A percentile compares a stretch with the other conserved stretches of the same genome.
phyloP scores from a whole-genome alignment of 2,888 invertebrate species.

The Cephus pulcher region DNA sequence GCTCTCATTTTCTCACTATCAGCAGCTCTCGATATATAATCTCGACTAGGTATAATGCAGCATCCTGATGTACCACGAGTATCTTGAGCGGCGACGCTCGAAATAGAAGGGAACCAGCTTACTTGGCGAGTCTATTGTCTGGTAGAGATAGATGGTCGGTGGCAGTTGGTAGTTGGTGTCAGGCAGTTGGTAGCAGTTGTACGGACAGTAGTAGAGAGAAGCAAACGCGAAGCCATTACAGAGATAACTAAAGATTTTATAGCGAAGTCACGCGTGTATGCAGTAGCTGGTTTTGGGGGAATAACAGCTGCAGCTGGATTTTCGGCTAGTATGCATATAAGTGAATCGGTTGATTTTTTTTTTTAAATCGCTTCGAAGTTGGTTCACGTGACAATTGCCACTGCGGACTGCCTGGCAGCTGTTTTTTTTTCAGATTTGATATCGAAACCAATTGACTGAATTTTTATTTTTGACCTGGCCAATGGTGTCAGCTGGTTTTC shows the following conservation, averaged over 20 bases:
- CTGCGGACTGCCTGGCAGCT: no score
- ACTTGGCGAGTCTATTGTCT: constrained; percentile 51
- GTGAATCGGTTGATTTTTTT: no score
- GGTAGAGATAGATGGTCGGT: neutral
- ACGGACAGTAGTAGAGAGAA: neutral
- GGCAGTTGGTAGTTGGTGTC: neutral
- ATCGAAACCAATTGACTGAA: neutral
- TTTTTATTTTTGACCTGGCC: neutral
- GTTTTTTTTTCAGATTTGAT: no score
- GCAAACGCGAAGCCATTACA: neutral
- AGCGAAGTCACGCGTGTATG: neutral
- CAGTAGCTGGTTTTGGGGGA: neutral
- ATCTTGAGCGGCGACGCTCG: constrained; percentile 14
- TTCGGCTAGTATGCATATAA: no score
- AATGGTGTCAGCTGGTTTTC: neutral
- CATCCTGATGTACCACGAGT: neutral
- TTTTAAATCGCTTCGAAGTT: no score
- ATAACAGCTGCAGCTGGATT: neutral
- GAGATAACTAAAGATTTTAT: neutral
- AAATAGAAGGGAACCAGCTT: constrained; percentile 34
- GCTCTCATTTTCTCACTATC: constrained; percentile 52
- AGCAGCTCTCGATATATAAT: constrained; percentile 54
- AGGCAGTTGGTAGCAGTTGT: neutral
- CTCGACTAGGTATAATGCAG: constrained; percentile 43
- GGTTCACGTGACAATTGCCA: no score